Percentiles rank a stretch among this genome's conserved stretches.
These are phyloP conservation scores for Craterocephalus amniculus DNA, from an alignment of 2,797 vertebrate species.

Conservation along the genomic window DNA sequence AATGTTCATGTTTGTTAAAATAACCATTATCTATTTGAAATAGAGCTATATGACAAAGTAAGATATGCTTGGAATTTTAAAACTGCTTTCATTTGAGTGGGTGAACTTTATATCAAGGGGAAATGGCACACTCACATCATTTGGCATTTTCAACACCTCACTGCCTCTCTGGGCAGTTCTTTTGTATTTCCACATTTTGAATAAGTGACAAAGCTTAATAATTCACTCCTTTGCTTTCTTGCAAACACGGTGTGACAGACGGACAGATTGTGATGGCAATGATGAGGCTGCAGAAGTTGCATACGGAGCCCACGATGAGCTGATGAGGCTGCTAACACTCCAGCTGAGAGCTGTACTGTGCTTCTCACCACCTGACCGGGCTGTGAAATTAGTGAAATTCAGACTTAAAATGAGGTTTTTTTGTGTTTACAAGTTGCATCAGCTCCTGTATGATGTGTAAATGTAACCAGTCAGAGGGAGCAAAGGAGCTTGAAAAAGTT, in stretches of 20 bases:
- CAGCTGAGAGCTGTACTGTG: not conserved
- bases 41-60: slow-evolving; percentile 7
- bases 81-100: slow-evolving; percentile 47
- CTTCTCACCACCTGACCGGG: slow-evolving; percentile 49
- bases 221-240: slow-evolving; percentile 58
- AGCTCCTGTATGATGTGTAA: slow-evolving; percentile 44
- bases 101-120: slow-evolving; percentile 29
- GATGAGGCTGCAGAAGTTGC: not conserved
- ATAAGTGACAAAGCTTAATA: slow-evolving; percentile 73
- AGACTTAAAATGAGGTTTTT: slow-evolving; percentile 53
- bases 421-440: slow-evolving; percentile 67
- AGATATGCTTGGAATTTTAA: slow-evolving; percentile 33
- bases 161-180: slow-evolving; percentile 24
- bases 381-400: slow-evolving; percentile 64
- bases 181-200: slow-evolving; percentile 61
- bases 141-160: slow-evolving; percentile 50
- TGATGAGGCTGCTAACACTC: slow-evolving; percentile 26
- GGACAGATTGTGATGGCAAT: slow-evolving; percentile 37
- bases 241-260: slow-evolving; percentile 32
- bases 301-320: not conserved
- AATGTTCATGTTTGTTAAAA: not conserved
- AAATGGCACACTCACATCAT: slow-evolving; percentile 58
- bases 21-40: not conserved
- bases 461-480: slow-evolving; percentile 35
- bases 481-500: slow-evolving; percentile 49